A percentile compares a stretch with the other conserved stretches of the same genome.
phyloP scores from a whole-genome alignment of 2,888 invertebrate genomes.

The Pyrochroa serraticornis region DNA sequence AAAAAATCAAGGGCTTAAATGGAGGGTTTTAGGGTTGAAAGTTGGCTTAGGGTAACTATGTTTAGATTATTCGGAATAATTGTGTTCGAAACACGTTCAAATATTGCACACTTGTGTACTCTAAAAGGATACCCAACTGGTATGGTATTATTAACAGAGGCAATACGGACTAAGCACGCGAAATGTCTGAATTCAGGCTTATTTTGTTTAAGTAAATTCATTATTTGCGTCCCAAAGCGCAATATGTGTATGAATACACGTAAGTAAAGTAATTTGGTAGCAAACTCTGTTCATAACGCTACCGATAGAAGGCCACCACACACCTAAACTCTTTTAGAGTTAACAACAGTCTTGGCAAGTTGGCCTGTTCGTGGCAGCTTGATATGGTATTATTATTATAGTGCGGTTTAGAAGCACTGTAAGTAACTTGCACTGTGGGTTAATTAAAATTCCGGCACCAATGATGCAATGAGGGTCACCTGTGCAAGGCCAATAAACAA shows the following conservation, averaged over 20 bases:
- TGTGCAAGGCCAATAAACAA: slow-evolving; percentile 15
- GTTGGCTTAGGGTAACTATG: neutral
- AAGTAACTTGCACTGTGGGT: slow-evolving; percentile 15
- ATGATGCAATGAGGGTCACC: slow-evolving; percentile 24
- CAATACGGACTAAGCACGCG: slow-evolving; percentile 12
- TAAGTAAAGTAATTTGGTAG: slow-evolving; percentile 9
- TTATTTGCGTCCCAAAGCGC: slow-evolving; percentile 3
- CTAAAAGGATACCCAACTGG: slow-evolving; percentile 11
- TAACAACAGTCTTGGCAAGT: slow-evolving; percentile 7
- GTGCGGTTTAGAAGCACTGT: slow-evolving; percentile 8
- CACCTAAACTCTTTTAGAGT: slow-evolving; percentile 1
- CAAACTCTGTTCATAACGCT: slow-evolving; percentile 14
- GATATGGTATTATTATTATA: slow-evolving; percentile 25
- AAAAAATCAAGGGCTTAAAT: neutral
- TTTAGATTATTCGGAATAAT: slow-evolving; percentile 9
- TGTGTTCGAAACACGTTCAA: slow-evolving; percentile 1
- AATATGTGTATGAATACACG: slow-evolving; percentile 9
- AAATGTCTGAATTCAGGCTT: slow-evolving; percentile 8
- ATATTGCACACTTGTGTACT: neutral
- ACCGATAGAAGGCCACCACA: slow-evolving; percentile 15
- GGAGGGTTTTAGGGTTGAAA: neutral
- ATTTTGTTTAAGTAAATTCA: slow-evolving; percentile 2
- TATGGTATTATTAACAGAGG: slow-evolving; percentile 1
- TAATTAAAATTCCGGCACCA: slow-evolving; percentile 20
- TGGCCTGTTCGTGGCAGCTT: slow-evolving; percentile 22